Evolutionary conservation across 2,113 vertebrate species (phyloP).

Genomic region (Nothoprocta perdicaria): DNA sequence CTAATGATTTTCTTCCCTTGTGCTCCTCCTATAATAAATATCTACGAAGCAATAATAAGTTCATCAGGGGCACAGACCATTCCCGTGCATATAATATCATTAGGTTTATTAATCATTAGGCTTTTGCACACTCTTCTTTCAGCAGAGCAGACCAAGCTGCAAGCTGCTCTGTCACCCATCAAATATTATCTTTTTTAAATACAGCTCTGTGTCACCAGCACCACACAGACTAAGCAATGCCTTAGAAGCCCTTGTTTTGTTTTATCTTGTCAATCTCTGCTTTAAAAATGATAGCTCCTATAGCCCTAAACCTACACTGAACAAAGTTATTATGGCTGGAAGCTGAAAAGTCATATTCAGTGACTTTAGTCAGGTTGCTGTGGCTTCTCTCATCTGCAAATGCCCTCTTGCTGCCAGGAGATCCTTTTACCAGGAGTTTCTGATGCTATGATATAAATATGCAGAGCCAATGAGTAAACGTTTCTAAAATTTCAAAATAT

Average conservation of each 20-base stretch:
- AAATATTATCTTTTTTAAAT: neutral
- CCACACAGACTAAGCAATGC: neutral
- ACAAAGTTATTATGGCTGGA: neutral
- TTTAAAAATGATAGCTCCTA: neutral
- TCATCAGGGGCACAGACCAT: neutral
- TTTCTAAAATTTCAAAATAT: neutral
- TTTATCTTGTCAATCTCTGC: neutral
- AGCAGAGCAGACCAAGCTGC: neutral
- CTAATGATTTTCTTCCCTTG: neutral
- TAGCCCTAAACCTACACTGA: neutral
- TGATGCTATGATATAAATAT: neutral
- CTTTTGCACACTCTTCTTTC: neutral
- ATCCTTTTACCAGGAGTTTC: neutral
- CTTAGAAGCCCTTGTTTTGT: neutral
- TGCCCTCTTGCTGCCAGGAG: neutral
- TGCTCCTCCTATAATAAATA: neutral
- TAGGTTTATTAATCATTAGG: neutral
- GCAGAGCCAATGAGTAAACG: neutral
- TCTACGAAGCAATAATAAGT: neutral
- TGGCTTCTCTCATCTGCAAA: neutral
- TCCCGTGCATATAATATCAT: rapidly evolving
- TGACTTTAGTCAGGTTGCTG: neutral
- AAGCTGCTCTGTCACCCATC: neutral
- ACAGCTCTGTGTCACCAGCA: neutral
- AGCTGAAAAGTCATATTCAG: neutral